These are phyloP conservation scores for Stegodyphus mimosarum DNA, from an alignment of 1,140 invertebrate genomes.

Conservation along the genomic window DNA sequence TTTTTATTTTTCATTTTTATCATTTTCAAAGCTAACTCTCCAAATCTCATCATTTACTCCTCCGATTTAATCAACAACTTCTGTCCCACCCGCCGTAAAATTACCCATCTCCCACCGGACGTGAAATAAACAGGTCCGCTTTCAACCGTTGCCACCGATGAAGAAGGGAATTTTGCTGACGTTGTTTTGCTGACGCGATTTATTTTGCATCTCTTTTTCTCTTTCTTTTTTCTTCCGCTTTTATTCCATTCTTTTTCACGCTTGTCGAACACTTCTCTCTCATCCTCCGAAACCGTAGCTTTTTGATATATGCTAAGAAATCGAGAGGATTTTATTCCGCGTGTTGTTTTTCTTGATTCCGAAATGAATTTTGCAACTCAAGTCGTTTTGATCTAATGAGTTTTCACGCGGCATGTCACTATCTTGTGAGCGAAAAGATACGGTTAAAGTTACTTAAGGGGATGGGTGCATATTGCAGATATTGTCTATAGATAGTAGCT, in stretches of 20 bases:
- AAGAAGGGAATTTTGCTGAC: constrained; percentile 42
- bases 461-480: too few species aligned
- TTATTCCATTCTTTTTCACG: constrained; percentile 31
- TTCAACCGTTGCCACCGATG: constrained; percentile 1
- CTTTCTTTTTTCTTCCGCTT: too few species aligned
- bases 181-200: constrained; percentile 54
- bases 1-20: neutral
- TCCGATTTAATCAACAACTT: constrained; percentile 44
- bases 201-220: neutral
- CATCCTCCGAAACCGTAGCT: neutral
- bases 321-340: constrained; percentile 29
- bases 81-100: neutral
- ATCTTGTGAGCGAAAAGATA: too few species aligned
- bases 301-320: constrained; percentile 49
- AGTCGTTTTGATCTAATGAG: constrained; percentile 49
- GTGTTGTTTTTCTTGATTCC: constrained; percentile 5
- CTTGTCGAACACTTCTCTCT: constrained; percentile 40
- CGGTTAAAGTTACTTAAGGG: too few species aligned
- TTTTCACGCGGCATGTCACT: constrained; percentile 25
- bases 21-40: neutral
- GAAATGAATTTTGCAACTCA: constrained; percentile 36
- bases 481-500: too few species aligned
- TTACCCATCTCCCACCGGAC: neutral
- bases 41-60: constrained; percentile 14
- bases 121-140: constrained; percentile 33